Evolutionary conservation across 2,113 vertebrate species (phyloP), one percentile per base, ranked within the genome.

Genomic region (Odobenus rosmarus): DNA sequence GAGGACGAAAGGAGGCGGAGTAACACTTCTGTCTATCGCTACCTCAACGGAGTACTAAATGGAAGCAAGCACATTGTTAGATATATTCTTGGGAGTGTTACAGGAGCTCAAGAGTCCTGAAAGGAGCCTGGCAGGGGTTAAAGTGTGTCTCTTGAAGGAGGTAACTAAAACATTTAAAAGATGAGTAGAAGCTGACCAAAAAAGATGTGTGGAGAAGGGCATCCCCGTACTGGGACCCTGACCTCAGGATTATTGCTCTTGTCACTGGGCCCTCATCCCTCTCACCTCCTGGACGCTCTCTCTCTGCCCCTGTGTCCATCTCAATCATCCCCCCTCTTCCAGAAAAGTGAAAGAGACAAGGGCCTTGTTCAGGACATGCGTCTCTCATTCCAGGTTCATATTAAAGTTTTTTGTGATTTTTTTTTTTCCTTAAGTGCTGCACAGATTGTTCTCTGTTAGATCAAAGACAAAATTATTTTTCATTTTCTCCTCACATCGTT

Each of bases 381-480:
- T 76, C 21, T 84, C 69, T 93, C 74, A 42, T 71, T n/a, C 61
- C 19, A 53, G 64, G 2, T 51, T 53, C 46, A 61, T 12, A 21
- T 5, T 46, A 15, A 88, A 82, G 39, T 6, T 57, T 80, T 46
- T 21, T 81, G 11, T 46, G 1, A 62, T 88, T 57, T 87, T 94
- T 74, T 94, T 74, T 95, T n/a, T 28, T 33, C 51, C 18, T 39
- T 61, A 46, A 39, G 28, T 71, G 69, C 55, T 72, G 21, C 15
- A 21, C n/a, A 81, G 33, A 87, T 61, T 93, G 31, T 69, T 89
- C 51, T 83, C 55, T 39, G 12, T 71, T 67, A 90, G 23, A 80
- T 80, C 61, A 92, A 76, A 8, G n/a, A 87, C 5, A 87, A 77
- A 87, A 62, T 81, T 76, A 57, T 31, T 61, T 93, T 76, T 89